A percentile compares a stretch with the other conserved stretches of the same genome.
Evolutionary conservation across 2,888 invertebrate species (phyloP).

Genomic region (Dorcus hopei): DNA sequence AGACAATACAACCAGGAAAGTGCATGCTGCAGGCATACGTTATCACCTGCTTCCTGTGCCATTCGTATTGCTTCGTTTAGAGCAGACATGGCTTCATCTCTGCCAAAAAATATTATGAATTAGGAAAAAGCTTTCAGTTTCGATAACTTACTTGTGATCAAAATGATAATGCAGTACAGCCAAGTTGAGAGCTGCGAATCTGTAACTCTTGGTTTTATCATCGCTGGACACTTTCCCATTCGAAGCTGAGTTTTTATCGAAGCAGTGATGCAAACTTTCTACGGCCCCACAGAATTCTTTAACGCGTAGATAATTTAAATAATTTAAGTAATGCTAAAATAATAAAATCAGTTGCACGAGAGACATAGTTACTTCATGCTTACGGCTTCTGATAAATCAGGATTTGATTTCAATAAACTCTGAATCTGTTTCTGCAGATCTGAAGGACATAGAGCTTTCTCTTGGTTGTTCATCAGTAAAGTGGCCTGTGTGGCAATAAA

Average conservation of each 20-base stretch:
- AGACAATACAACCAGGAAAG: constrained; percentile 76
- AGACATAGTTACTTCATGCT: constrained; percentile 41
- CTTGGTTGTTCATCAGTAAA: constrained; percentile 76
- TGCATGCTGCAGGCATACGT: constrained; percentile 79
- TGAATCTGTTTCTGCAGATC: constrained; percentile 72
- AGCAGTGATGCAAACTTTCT: constrained; percentile 78
- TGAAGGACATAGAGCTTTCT: constrained; percentile 71
- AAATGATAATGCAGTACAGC: constrained; percentile 86
- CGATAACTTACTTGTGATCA: constrained; percentile 63
- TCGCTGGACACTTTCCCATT: constrained; percentile 52
- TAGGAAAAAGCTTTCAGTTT: too few species aligned
- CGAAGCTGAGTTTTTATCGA: constrained; percentile 62
- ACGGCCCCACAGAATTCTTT: constrained; percentile 83
- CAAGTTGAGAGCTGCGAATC: constrained; percentile 88
- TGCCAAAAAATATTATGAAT: constrained; percentile 43
- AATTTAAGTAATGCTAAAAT: constrained; percentile 84
- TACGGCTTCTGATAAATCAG: constrained; percentile 79
- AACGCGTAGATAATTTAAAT: constrained; percentile 82
- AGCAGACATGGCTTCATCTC: constrained; percentile 73
- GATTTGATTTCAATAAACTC: constrained; percentile 71
- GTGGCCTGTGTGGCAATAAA: constrained; percentile 86
- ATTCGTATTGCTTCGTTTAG: constrained; percentile 84
- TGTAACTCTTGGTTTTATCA: constrained; percentile 63
- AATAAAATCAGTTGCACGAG: constrained; percentile 10
- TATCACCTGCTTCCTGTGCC: constrained; percentile 85